phyloP scores from a whole-genome alignment of 1,140 invertebrate species.

The Cydia amplana region DNA sequence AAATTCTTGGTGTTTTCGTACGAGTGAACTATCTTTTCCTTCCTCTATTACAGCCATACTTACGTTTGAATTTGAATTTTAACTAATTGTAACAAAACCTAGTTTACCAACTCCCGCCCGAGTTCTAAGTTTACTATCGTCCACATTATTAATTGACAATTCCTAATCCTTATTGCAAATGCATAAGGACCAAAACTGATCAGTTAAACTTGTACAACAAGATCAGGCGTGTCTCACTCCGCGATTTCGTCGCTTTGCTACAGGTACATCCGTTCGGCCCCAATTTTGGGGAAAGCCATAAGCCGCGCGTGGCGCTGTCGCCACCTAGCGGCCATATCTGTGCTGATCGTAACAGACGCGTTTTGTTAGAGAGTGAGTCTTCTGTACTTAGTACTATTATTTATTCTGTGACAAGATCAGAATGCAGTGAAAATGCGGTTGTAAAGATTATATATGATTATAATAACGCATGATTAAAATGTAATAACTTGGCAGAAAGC shows the following conservation, averaged over 20 bases:
- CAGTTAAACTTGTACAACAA: neutral
- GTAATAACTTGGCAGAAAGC: conserved; percentile 25
- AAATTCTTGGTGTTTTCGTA: neutral
- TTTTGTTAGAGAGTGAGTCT: too few relatives aligned
- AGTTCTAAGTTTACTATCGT: neutral
- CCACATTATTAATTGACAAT: too few relatives aligned
- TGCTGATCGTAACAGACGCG: too few relatives aligned
- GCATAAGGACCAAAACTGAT: neutral
- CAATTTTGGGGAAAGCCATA: too few relatives aligned
- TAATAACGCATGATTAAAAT: conserved; percentile 18
- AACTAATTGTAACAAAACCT: neutral
- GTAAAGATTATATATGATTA: neutral
- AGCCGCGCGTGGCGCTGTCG: too few relatives aligned
- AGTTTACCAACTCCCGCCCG: neutral
- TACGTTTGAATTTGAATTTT: neutral
- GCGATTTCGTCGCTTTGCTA: too few relatives aligned
- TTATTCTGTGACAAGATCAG: neutral
- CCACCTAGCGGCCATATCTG: too few relatives aligned
- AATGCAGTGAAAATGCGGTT: conserved; percentile 19
- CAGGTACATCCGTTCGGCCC: too few relatives aligned
- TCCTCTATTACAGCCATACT: neutral
- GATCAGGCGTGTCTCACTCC: too few relatives aligned
- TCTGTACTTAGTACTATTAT: too few relatives aligned
- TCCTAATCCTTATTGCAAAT: too few relatives aligned
- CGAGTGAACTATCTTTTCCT: neutral